Evolutionary conservation across 2,113 vertebrate genomes (phyloP).

Genomic region (Dendropsophus ebraccatus): DNA sequence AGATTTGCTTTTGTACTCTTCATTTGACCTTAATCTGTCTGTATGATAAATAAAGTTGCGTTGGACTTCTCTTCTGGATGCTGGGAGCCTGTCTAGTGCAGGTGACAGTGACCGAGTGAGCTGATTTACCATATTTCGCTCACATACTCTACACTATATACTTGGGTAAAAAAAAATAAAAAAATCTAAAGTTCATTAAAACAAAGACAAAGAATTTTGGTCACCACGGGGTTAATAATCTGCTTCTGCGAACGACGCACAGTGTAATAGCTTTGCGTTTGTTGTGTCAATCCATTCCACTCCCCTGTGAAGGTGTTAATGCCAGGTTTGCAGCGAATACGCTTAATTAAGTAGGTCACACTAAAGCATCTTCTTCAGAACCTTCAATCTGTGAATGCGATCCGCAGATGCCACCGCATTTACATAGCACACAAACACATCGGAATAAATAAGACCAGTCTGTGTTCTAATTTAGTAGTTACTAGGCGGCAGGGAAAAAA

Average conservation of each 20-base stretch:
- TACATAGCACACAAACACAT: conserved; percentile 51
- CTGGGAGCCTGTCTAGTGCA: too few species aligned
- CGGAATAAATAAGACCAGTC: conserved; percentile 23
- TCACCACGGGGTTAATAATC: background rate
- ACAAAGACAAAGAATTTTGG: background rate
- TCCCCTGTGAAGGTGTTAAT: conserved; percentile 45
- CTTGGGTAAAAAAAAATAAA: background rate
- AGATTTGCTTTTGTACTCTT: too few species aligned
- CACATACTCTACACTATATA: too few species aligned
- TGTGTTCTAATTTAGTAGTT: conserved; percentile 20
- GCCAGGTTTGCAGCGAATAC: conserved; percentile 42
- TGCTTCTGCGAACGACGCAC: background rate
- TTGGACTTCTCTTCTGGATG: too few species aligned
- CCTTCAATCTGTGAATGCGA: conserved; percentile 54
- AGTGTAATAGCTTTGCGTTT: conserved; percentile 32
- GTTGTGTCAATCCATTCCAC: conserved; percentile 47
- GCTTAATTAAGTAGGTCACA: conserved; percentile 56
- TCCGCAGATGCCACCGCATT: conserved; percentile 25
- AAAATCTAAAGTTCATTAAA: background rate
- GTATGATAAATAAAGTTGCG: too few species aligned
- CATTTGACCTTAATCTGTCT: too few species aligned
- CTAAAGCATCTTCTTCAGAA: conserved; percentile 36
- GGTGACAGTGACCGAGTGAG: too few species aligned
- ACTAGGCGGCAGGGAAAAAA: conserved; percentile 11
- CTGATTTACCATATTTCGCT: too few species aligned